phyloP scores from a whole-genome alignment of 1,140 invertebrate species.

The Zaprionus inermis region DNA sequence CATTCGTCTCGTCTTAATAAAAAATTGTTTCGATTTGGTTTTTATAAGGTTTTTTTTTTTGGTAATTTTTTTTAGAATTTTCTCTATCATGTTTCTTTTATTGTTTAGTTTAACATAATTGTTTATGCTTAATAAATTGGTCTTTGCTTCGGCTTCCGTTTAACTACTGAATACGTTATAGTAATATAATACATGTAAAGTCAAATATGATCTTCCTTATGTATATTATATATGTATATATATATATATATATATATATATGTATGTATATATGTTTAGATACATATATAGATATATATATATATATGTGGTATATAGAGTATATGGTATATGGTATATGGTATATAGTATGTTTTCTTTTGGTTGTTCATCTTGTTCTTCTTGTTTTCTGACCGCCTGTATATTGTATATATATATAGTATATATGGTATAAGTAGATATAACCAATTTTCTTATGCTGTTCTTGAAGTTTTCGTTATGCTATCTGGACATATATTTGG shows the following conservation, averaged over 20 bases:
- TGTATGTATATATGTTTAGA: conserved; percentile 26
- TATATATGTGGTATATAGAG: conserved; percentile 18
- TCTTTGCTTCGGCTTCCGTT: conserved; percentile 80
- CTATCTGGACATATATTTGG: conserved; percentile 13
- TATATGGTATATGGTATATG: conserved; percentile 44
- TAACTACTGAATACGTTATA: conserved; percentile 73
- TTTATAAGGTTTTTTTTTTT: conserved; percentile 23
- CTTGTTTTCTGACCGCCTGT: conserved; percentile 54
- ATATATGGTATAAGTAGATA: conserved; percentile 32
- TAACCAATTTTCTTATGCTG: conserved; percentile 21
- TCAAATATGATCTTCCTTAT: conserved; percentile 76
- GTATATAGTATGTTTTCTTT: conserved; percentile 13
- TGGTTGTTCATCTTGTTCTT: conserved; percentile 27
- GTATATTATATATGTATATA: conserved; percentile 35
- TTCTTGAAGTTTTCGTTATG: conserved; percentile 32
- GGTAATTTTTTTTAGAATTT: conserved; percentile 2
- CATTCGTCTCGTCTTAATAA: conserved; percentile 41
- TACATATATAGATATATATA: conserved; percentile 35
- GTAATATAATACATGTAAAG: conserved; percentile 75
- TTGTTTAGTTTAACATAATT: conserved; percentile 76
- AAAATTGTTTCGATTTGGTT: conserved; percentile 64
- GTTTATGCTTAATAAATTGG: conserved; percentile 78
- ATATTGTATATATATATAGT: conserved; percentile 42
- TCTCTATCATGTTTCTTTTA: conserved; percentile 25
- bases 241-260: conserved; percentile 19